Base-by-base conservation (phyloP, 1,140 invertebrate genomes). In the Drepana arcuata region DNA sequence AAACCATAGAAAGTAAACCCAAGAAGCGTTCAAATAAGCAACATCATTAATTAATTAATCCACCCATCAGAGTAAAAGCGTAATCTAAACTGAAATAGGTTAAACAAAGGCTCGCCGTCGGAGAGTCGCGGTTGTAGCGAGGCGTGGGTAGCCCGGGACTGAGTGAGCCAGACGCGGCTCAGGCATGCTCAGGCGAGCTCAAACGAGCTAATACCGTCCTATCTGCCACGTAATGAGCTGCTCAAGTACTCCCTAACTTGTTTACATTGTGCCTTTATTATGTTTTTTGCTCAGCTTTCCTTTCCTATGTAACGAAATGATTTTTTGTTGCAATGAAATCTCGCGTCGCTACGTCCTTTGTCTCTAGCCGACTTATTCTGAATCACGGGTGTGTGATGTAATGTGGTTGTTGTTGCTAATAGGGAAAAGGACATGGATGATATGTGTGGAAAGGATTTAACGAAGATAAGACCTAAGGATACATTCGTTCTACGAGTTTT, bases 241-340 rank as follows among this genome's bases (percentile, higher is more conserved):
- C 77, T 81, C 73, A 81, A 81, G 77, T 78, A 77, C 77, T 49
- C 64, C 63, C 61, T 78, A 81, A 81, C 73, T 74, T 81, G 73
- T 78, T 78, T 81, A 81, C 77, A 78, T 78, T 74, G 77, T 78
- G 61, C 75, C 77, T 81, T 81, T 81, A 81, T 81, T 81, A 72
- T 81, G 71, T 77, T 74, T 77, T 74, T 78, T 77, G 61, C 64
- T 70, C 69, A 63, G 53, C 57, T 71, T 64, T 71, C 66, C 64
- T 71, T 69, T 63, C 55, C 67, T 68, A 71, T 70, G 54, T 69
- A 66, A 58, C 67, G 44, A 59, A 64, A 71, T 74, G 55, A 65
- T 71, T 75, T 68, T 70, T 72, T 75, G 7, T 28, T 7, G 37
- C 34, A 78, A 78, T 75, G 78, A 80, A 80, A 77, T 66, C 61